Evolutionary conservation across 2,113 vertebrate species (phyloP).

Genomic region (Epinephelus cyanopodus): DNA sequence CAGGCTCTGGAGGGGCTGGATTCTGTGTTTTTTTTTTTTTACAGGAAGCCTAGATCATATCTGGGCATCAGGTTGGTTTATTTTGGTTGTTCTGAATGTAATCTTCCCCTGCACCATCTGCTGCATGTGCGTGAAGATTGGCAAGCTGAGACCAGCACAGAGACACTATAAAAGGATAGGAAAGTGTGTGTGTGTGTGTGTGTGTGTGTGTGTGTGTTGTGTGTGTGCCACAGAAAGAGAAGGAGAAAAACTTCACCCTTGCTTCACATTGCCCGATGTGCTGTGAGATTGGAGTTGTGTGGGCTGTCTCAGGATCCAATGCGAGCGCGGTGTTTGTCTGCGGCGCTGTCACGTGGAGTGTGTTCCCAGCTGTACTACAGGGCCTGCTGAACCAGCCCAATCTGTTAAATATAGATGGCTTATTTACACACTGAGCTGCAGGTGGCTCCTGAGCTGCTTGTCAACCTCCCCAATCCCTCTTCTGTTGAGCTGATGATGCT

Average conservation of each 20-base stretch:
- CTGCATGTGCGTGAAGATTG: slow-evolving; percentile 35
- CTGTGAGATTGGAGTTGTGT: neutral
- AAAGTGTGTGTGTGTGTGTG: neutral
- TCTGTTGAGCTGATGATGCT: slow-evolving; percentile 41
- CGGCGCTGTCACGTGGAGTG: slow-evolving; percentile 36
- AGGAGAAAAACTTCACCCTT: neutral
- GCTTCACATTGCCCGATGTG: slow-evolving; percentile 25
- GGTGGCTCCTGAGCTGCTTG: slow-evolving; percentile 39
- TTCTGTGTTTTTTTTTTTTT: slow-evolving; percentile 44
- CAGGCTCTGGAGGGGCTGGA: slow-evolving; percentile 8
- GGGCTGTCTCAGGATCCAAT: slow-evolving; percentile 25
- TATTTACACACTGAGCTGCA: slow-evolving; percentile 67
- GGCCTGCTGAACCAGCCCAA: slow-evolving; percentile 36
- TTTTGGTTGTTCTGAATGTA: slow-evolving; percentile 67
- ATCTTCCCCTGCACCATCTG: slow-evolving; percentile 68
- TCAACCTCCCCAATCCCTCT: slow-evolving; percentile 34
- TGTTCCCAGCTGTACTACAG: slow-evolving; percentile 56
- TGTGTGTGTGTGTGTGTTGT: slow-evolving; percentile 4
- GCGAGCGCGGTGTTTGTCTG: slow-evolving; percentile 17
- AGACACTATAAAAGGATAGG: slow-evolving; percentile 32
- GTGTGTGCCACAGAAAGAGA: neutral
- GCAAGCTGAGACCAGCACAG: slow-evolving; percentile 46
- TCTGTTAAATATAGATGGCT: slow-evolving; percentile 76
- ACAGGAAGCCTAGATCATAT: slow-evolving; percentile 49
- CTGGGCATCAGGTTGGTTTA: slow-evolving; percentile 59